phyloP scores from a whole-genome alignment of 1,140 invertebrate genomes.

The Cyrtorhinus lividipennis region DNA sequence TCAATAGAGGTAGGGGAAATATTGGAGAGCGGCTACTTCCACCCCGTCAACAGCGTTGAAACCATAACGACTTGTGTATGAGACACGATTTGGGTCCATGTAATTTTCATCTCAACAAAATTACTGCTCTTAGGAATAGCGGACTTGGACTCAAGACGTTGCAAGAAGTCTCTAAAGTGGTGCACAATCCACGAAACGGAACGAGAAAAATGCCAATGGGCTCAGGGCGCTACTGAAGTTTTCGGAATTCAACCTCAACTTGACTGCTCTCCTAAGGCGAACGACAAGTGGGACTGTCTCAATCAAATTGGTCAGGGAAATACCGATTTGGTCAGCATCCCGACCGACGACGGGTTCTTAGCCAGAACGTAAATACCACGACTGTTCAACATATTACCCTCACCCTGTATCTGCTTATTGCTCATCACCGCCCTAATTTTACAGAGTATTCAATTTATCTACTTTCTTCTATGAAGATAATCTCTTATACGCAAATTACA shows the following conservation, averaged over 20 bases:
- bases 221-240: not conserved
- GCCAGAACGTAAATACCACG: not conserved
- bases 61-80: too few species aligned
- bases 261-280: not conserved
- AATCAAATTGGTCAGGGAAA: not conserved
- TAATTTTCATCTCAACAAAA: too few species aligned
- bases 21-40: too few species aligned
- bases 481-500: not conserved
- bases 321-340: not conserved
- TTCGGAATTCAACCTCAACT: not conserved
- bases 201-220: slow-evolving; percentile 5
- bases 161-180: not conserved
- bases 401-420: too few species aligned
- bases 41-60: too few species aligned
- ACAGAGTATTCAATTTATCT: not conserved
- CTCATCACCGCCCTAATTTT: too few species aligned
- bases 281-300: not conserved
- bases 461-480: slow-evolving; percentile 9
- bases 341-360: slow-evolving; percentile 4
- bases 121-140: not conserved
- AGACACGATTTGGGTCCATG: too few species aligned
- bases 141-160: not conserved
- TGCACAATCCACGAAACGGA: slow-evolving; percentile 4
- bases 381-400: not conserved
- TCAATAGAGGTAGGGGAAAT: not conserved